Evolutionary conservation across 2,888 invertebrate species (phyloP).

Genomic region (Hesperia comma): DNA sequence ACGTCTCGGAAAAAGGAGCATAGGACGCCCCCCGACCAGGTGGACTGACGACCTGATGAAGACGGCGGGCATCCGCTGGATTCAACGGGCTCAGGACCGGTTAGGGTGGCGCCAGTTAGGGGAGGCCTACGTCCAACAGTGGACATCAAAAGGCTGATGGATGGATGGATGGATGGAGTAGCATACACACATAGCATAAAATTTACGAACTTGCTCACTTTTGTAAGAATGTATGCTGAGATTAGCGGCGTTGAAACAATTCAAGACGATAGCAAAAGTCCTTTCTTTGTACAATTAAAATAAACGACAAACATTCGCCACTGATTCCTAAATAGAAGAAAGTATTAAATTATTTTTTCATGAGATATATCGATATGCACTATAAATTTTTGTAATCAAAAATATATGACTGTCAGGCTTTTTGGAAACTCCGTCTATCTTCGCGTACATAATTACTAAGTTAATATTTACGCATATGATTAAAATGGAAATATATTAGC

Average conservation of each 20-base stretch:
- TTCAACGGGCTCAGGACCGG: too few relatives aligned
- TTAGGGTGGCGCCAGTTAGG: too few relatives aligned
- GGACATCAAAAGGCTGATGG: too few relatives aligned
- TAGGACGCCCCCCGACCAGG: too few relatives aligned
- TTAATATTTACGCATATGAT: constrained; percentile 47
- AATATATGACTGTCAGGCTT: constrained; percentile 32
- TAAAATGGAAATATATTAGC: constrained; percentile 48
- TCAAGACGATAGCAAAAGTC: constrained; percentile 26
- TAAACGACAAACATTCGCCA: constrained; percentile 21
- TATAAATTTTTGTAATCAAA: constrained; percentile 34
- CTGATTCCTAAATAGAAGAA: constrained; percentile 36
- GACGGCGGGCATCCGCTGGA: too few relatives aligned
- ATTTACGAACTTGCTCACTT: constrained; percentile 49
- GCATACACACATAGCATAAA: constrained; percentile 43
- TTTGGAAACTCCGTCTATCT: constrained; percentile 42
- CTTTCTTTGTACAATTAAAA: constrained; percentile 31
- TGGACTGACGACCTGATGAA: too few relatives aligned
- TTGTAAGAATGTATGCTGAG: constrained; percentile 45
- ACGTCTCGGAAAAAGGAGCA: too few relatives aligned
- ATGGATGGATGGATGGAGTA: too few relatives aligned
- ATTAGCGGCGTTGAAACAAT: constrained; percentile 40
- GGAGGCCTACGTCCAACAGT: too few relatives aligned
- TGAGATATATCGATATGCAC: constrained; percentile 30
- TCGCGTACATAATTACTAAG: constrained; percentile 45
- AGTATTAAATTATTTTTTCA: constrained; percentile 36